A percentile compares a stretch with the other conserved stretches of the same genome.
These are phyloP conservation scores for Chlorodrepanis virens DNA, from an alignment of 2,113 vertebrate genomes.

Conservation along the genomic window DNA sequence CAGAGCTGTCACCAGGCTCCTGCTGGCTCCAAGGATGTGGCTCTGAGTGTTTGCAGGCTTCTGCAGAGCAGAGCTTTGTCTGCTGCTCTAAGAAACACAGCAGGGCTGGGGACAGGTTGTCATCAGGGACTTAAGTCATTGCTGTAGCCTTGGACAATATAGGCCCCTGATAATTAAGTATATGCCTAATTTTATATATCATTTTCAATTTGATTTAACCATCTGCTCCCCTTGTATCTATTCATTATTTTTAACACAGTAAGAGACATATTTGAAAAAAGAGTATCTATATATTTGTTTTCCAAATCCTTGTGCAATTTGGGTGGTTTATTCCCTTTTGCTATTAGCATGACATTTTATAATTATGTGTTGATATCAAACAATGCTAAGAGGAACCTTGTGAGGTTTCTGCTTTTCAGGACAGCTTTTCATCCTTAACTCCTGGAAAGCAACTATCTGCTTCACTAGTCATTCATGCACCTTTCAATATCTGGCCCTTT, in stretches of 20 bases:
- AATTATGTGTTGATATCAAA: not conserved
- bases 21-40: accelerated
- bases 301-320: not conserved
- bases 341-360: not conserved
- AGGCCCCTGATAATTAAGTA: not conserved
- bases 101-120: not conserved
- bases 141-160: not conserved
- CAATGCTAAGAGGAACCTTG: not conserved
- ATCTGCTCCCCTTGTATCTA: not conserved
- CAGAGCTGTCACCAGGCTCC: not conserved
- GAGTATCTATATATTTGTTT: not conserved
- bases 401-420: not conserved
- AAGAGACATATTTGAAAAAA: not conserved
- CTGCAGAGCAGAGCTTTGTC: not conserved
- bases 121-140: not conserved
- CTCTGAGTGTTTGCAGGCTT: accelerated
- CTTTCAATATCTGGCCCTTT: not conserved
- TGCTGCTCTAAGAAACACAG: not conserved
- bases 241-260: not conserved
- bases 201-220: not conserved
- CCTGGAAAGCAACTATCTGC: not conserved
- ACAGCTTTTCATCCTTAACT: not conserved
- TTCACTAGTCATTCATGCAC: not conserved
- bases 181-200: not conserved
- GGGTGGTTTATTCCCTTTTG: not conserved